These are phyloP conservation scores for Smittia sp. DNA, from an alignment of 2,888 invertebrate genomes.

Conservation along the genomic window DNA sequence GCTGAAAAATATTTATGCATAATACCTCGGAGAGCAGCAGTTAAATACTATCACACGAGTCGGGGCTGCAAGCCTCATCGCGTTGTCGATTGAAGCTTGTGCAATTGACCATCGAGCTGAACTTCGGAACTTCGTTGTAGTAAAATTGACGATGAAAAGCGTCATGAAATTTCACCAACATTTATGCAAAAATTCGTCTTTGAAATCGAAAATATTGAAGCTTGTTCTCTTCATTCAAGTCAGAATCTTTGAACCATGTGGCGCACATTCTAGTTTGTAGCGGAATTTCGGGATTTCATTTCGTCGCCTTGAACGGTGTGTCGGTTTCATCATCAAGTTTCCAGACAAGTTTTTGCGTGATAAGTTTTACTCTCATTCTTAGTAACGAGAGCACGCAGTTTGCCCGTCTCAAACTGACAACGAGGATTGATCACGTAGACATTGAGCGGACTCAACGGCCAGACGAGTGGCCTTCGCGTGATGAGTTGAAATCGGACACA, in stretches of 20 bases:
- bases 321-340: not conserved
- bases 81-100: no score
- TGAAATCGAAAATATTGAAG: not conserved
- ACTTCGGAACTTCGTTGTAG: not conserved
- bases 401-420: not conserved
- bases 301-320: not conserved
- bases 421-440: no score
- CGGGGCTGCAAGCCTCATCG: no score
- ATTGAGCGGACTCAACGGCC: not conserved
- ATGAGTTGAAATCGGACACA: not conserved
- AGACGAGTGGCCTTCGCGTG: not conserved
- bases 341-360: not conserved
- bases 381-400: constrained; percentile 13
- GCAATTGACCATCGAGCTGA: no score
- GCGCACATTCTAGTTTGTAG: constrained; percentile 6
- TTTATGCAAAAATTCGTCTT: not conserved
- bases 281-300: not conserved
- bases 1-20: constrained; percentile 8
- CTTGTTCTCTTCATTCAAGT: not conserved
- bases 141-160: no score
- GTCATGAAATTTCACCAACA: not conserved
- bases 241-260: not conserved
- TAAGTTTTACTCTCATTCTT: not conserved
- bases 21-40: not conserved
- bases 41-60: not conserved